Conservation (phyloP, 2,113 vertebrate genomes). For the cat (Felis catus) region DNA sequence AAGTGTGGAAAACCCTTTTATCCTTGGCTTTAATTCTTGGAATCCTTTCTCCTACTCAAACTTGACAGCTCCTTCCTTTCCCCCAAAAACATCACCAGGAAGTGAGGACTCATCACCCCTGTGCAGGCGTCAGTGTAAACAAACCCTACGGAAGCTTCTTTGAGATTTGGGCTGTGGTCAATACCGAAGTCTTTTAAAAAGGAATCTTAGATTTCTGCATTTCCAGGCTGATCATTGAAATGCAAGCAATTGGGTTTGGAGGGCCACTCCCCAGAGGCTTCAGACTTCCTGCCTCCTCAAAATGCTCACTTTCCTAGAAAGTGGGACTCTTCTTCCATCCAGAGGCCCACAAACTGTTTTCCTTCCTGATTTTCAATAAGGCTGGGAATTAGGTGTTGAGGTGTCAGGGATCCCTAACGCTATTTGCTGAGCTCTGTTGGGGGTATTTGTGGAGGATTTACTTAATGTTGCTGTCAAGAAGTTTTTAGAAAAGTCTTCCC, state of each 20-base stretch:
- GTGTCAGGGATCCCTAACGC: slow-evolving; percentile 54
- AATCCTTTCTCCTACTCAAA: background rate
- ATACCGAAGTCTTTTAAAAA: background rate
- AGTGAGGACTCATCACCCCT: background rate
- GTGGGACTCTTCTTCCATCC: background rate
- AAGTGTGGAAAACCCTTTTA: background rate
- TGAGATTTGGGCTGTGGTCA: background rate
- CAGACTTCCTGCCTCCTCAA: background rate
- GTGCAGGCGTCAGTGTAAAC: background rate
- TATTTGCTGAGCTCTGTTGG: slow-evolving; percentile 62
- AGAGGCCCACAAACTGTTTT: background rate
- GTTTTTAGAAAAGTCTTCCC: slow-evolving; percentile 60
- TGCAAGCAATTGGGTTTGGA: background rate
- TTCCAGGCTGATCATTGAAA: background rate
- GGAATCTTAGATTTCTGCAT: background rate
- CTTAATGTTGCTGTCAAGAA: slow-evolving; percentile 57
- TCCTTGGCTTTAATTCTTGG: background rate
- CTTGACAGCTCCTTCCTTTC: background rate
- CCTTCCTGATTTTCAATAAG: slow-evolving; percentile 26
- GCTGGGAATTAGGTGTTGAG: slow-evolving; percentile 31
- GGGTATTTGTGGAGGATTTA: slow-evolving; percentile 67
- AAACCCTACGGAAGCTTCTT: background rate
- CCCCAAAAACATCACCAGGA: background rate
- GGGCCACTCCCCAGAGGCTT: slow-evolving; percentile 1
- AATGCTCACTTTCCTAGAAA: background rate